A percentile compares a stretch with the other conserved stretches of the same genome.
Conservation (phyloP, 2,888 invertebrate species). For the Rhingia campestris region DNA sequence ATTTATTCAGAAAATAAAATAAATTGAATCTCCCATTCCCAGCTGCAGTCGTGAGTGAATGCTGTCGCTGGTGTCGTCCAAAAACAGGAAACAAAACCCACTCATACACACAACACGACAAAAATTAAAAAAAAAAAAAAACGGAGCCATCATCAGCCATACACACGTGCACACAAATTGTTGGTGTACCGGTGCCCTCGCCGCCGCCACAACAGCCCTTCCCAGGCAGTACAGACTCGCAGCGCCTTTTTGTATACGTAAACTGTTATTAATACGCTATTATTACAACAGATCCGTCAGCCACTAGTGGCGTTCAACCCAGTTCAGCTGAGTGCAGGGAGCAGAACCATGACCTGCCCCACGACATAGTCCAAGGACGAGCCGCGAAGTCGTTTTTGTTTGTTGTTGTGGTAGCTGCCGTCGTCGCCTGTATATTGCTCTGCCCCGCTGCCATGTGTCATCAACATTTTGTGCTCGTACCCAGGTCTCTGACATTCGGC, state of each 20-base stretch:
- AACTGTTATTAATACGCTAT: constrained; percentile 74
- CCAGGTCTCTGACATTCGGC: background rate
- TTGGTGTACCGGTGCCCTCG: no score
- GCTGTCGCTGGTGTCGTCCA: constrained; percentile 56
- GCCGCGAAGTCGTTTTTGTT: constrained; percentile 8
- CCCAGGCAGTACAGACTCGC: constrained; percentile 52
- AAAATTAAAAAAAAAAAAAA: constrained; percentile 50
- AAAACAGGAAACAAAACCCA: constrained; percentile 61
- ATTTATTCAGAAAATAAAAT: constrained; percentile 58
- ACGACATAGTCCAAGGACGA: constrained; percentile 74
- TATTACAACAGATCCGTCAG: constrained; percentile 71
- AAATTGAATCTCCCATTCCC: constrained; percentile 39
- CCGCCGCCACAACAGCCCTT: constrained; percentile 12
- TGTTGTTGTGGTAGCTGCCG: constrained; percentile 1
- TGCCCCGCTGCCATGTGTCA: constrained; percentile 53
- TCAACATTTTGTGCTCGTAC: constrained; percentile 36
- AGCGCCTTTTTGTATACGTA: constrained; percentile 61
- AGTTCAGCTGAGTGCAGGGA: constrained; percentile 63
- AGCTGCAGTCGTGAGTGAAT: constrained; percentile 65
- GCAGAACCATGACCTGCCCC: constrained; percentile 72
- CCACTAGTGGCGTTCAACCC: constrained; percentile 70
- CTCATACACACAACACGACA: background rate
- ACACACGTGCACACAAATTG: constrained; percentile 11
- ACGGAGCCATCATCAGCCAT: constrained; percentile 53
- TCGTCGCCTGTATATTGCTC: constrained; percentile 31